phyloP scores from a whole-genome alignment of 30 jellyfish, hydroid and myxozoan genomes.

The Hydractinia echinata region DNA sequence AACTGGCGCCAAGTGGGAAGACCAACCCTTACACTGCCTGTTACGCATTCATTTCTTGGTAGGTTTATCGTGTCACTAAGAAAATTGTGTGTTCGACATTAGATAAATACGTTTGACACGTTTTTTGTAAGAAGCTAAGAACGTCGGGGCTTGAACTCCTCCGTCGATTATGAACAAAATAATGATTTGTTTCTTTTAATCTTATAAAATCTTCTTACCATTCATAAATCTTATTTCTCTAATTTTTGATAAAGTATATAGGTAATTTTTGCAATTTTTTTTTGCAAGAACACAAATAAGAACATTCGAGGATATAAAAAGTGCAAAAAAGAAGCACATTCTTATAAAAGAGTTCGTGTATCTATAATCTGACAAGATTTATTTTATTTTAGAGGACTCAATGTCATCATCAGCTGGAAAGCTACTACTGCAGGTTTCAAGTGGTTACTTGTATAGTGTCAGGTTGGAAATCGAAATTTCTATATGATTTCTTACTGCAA shows the following conservation, averaged over 20 bases:
- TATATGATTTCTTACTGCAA: too few relatives aligned
- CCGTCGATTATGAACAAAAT: neutral
- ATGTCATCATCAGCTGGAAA: slow-evolving; percentile 87
- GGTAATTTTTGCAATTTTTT: too few relatives aligned
- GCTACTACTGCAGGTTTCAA: slow-evolving; percentile 58
- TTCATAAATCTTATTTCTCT: too few relatives aligned
- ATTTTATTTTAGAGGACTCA: slow-evolving; percentile 64
- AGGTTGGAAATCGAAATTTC: slow-evolving; percentile 28
- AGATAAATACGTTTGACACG: neutral
- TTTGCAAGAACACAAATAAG: too few relatives aligned
- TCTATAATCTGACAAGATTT: neutral
- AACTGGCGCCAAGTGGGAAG: slow-evolving; percentile 97
- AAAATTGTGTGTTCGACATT: neutral
- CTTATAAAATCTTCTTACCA: too few relatives aligned
- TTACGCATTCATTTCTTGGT: slow-evolving; percentile 89
- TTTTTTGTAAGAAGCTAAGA: too few relatives aligned
- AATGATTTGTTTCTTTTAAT: too few relatives aligned
- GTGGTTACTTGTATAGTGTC: slow-evolving; percentile 95
- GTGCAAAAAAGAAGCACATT: neutral
- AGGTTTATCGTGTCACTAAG: neutral
- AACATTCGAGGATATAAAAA: too few relatives aligned
- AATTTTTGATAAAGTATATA: too few relatives aligned
- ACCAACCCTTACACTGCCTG: slow-evolving; percentile 95
- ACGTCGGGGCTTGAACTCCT: too few relatives aligned
- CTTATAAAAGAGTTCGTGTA: neutral